Base-by-base conservation (phyloP, 1,140 invertebrate genomes). In the Pseudomyrmex concolor region DNA sequence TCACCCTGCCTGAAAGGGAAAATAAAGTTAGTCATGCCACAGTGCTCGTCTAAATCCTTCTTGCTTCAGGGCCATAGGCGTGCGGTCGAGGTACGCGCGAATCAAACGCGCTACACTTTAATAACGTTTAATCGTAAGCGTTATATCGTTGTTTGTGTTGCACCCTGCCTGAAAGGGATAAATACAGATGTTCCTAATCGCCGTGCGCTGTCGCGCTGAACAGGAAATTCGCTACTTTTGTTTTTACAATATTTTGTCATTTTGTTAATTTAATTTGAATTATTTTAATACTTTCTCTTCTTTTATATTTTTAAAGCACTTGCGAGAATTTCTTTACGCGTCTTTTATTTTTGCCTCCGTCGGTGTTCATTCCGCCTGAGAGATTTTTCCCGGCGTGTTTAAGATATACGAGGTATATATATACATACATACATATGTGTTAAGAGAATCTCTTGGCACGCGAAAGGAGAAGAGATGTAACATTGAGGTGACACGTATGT, bases 131-230 rank as follows among this genome's bases (percentile, higher is more conserved):
- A 90, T 90, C 83, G 82, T 89, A 90, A 90, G 71, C 84, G 78
- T 86, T 84, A 82, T 87, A 76, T 87, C 74, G 55, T 86, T 78
- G 55, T 71, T 70, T 86, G 62, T 86, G 68, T 90, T 85, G 81
- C 78, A 92, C 91, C 90, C 90, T 92, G 88, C 89, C 86, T 92
- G 68, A 92, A 92, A 92, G 91, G 91, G 89, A 92, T 85, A 78
- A 78, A 72, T 9, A 48, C 84, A 81, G 77, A 83, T 89, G 72
- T 82, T 86, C 4, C 70, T 85, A 84, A 87, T 71, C 73, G 70
- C 74, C 70, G 9, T 82, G 25, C 34, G 25, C 19, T 19, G 15
- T 45, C 19, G 45, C 71, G 15, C 43, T 25, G 50, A 82, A 63
- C 50, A 73, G 78, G 25, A 45, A 45, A n/a, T 13, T 57, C 48